Conservation (phyloP, 2,113 vertebrate genomes). For the Rhinogobius similis region DNA sequence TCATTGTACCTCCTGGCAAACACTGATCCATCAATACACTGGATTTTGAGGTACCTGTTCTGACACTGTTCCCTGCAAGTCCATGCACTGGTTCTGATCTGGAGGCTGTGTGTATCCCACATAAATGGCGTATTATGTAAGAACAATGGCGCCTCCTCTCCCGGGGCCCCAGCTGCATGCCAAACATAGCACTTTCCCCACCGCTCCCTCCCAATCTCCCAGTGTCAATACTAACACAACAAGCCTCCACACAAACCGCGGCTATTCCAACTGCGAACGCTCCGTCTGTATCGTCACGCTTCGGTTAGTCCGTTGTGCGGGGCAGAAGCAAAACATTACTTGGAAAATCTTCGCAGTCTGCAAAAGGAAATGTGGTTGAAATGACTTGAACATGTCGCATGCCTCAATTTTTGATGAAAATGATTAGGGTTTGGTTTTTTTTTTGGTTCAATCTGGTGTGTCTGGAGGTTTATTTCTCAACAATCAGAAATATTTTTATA, state of each 20-base stretch:
- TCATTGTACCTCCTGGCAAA: no score
- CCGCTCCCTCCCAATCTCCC: constrained; percentile 23
- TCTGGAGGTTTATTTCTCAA: no score
- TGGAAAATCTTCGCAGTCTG: neutral
- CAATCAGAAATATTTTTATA: no score
- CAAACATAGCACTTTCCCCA: constrained; percentile 58
- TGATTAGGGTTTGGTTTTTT: no score
- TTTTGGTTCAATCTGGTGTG: no score
- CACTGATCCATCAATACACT: no score
- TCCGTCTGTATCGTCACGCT: constrained; percentile 15
- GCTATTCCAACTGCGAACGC: constrained; percentile 8
- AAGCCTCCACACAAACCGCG: constrained; percentile 13
- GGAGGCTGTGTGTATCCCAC: neutral
- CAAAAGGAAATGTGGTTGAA: no score
- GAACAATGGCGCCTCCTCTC: constrained; percentile 18
- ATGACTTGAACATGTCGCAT: no score
- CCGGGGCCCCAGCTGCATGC: constrained; percentile 57
- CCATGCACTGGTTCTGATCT: neutral
- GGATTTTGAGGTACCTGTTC: no score
- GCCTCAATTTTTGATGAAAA: no score
- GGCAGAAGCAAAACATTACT: neutral
- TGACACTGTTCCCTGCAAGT: no score
- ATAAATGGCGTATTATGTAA: constrained; percentile 40
- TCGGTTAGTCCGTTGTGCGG: constrained; percentile 8
- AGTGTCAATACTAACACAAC: constrained; percentile 14